Evolutionary conservation across 1,140 invertebrate genomes (phyloP).

Genomic region (Bathynomus jamesi): DNA sequence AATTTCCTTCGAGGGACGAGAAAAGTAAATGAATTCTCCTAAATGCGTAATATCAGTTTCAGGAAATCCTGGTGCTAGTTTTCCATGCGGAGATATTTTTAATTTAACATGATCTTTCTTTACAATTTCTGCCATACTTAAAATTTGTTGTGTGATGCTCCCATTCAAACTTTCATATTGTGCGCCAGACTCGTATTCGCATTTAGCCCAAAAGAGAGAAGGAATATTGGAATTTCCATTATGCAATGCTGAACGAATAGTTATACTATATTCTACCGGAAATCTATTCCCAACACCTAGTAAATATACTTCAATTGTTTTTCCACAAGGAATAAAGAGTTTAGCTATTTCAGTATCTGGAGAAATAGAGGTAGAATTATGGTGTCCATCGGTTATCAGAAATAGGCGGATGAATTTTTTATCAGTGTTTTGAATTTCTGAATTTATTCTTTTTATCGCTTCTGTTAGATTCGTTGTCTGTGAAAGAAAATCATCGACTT

Average conservation of each 20-base stretch:
- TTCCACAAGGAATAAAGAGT: conserved; percentile 11
- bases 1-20: conserved; percentile 16
- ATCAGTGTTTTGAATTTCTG: not conserved
- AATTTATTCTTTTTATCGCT: not conserved
- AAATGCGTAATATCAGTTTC: conserved; percentile 11
- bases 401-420: not conserved
- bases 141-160: conserved; percentile 20
- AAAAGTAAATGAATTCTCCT: conserved; percentile 24
- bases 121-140: conserved; percentile 10
- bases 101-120: conserved; percentile 11
- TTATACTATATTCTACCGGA: conserved; percentile 31
- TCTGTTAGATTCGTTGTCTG: not conserved
- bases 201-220: conserved; percentile 26
- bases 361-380: conserved; percentile 1
- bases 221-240: conserved; percentile 31
- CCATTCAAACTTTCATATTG: too few relatives aligned
- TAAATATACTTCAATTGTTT: conserved; percentile 27
- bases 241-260: conserved; percentile 26
- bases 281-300: conserved; percentile 19
- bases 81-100: conserved; percentile 12
- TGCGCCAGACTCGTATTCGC: not conserved
- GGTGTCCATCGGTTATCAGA: conserved; percentile 23
- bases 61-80: conserved; percentile 12
- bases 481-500: not conserved
- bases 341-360: conserved; percentile 18